Evolutionary conservation across 2,888 invertebrate genomes (phyloP).

Genomic region (Hirtodrosophila confusa): DNA sequence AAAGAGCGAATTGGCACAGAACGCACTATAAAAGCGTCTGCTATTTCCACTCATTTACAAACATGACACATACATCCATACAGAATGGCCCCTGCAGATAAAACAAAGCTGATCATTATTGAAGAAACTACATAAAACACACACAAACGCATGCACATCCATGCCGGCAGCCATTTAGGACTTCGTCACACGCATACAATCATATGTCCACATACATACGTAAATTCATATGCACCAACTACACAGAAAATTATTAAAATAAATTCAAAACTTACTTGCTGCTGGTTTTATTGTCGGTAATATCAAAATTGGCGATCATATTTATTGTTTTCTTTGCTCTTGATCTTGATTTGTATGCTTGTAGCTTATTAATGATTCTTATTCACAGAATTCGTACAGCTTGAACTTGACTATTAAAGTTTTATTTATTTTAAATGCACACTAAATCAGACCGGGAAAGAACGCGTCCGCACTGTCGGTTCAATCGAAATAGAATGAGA

Average conservation of each 20-base stretch:
- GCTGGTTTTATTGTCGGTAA: conserved; percentile 86
- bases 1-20: too few species aligned
- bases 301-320: conserved; percentile 81
- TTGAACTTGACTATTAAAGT: conserved; percentile 21
- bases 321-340: conserved; percentile 33
- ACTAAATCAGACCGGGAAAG: conserved; percentile 41
- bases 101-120: conserved; percentile 18
- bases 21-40: too few species aligned
- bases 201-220: not conserved
- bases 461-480: conserved; percentile 42
- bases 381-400: not conserved
- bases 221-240: conserved; percentile 5
- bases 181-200: not conserved
- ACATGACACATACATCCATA: too few species aligned
- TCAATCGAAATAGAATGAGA: conserved; percentile 56
- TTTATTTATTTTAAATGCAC: conserved; percentile 37
- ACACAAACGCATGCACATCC: not conserved
- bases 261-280: conserved; percentile 86
- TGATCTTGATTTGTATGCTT: conserved; percentile 17
- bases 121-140: conserved; percentile 8
- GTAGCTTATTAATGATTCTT: not conserved
- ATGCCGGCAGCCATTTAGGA: conserved; percentile 10
- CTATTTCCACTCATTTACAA: too few species aligned
- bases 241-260: conserved; percentile 2
- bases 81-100: conserved; percentile 1